Evolutionary conservation across 2,888 invertebrate species (phyloP), one percentile per base, ranked within the genome.

Genomic region (Gastracanthus pulcherrimus): DNA sequence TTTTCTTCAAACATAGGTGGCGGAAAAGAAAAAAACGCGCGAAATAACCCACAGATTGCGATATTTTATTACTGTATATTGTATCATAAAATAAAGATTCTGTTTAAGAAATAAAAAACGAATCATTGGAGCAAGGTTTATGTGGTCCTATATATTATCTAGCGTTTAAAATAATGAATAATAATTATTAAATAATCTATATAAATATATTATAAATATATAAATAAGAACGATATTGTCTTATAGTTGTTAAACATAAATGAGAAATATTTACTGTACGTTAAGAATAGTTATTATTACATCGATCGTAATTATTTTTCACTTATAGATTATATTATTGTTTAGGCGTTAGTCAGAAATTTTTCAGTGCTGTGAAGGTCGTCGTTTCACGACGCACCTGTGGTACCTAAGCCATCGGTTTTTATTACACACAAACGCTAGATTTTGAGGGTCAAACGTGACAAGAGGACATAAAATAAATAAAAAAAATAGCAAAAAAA

Each of bases 111-210:
- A 82, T 83, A 86, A 85, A 87, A 87, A 85, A 87, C 83, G 88
- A 90, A 90, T 89, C 87, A 88, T 89, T 89, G 89, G 91, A 91
- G 91, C 91, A 91, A 91, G 91, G 91, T 90, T 91, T 88, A 90
- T 88, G 91, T 91, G 91, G 91, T 91, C 90, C 89, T 90, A 91
- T 89, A 91, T 87, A 89, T 86, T 89, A 87, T 87, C 87, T 89
- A 89, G 88, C 87, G 85, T 86, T 87, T 86, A 87, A 78, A 82
- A 78, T 83, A 82, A 82, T 81, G 51, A 83, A 69, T 75, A 81
- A 84, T 85, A 84, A 84, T 87, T 87, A 86, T 84, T 84, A 85
- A 82, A 84, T 84, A 74, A 76, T 79, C 48, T 75, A 75, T 78
- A 70, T 60, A 48, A 70, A 64, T 71, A 74, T 70, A 81, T 76